Evolutionary conservation across 1,140 invertebrate genomes (phyloP), one percentile per base, ranked within the genome.

Genomic region (Euura saliciscinereae): DNA sequence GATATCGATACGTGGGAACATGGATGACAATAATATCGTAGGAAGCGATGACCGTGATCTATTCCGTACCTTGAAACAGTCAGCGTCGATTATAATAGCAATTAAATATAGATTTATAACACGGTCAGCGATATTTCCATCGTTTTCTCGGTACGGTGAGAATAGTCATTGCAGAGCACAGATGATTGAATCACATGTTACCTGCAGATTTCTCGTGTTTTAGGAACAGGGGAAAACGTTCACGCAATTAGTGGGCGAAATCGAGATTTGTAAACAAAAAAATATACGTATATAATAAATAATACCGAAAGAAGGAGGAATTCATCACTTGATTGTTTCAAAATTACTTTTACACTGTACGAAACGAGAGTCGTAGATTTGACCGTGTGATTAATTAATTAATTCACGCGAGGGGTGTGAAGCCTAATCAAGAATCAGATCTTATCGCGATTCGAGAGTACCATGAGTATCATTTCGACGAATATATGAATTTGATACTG

Each of bases 41-140:
- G 71, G 65, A 43, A 42, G 71, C 7, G 65, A 71, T 43, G 71
- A 66, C 71, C 71, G 6, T 71, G 71, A 71, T 66, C 46, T 45
- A 66, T 71, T 65, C 43, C 10, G 46, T 42, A 10, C 43, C 65
- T 71, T 59, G 51, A 59, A 72, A 43, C 51, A 66, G 66, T 59
- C 11, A 65, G 65, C 8, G 8, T 11, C 43, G 68, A 72, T 68
- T 72, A 72, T 72, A 45, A 59, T 67, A 51, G 51, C 45, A 65
- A 71, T 76, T 67, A 64, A 65, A 43, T 75, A 72, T 73, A 73
- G 70, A 71, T 77, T 72, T 73, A 46, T 45, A 44, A 72, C 43
- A 28, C 28, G 28, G 28, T 28, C 28, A 28, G 28, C 28, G 28
- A 28, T 28, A 28, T 28, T 28, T 28, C 28, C 28, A 28, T 28